Conservation (phyloP, 2,113 vertebrate species). For the Rhynchomys soricoides region DNA sequence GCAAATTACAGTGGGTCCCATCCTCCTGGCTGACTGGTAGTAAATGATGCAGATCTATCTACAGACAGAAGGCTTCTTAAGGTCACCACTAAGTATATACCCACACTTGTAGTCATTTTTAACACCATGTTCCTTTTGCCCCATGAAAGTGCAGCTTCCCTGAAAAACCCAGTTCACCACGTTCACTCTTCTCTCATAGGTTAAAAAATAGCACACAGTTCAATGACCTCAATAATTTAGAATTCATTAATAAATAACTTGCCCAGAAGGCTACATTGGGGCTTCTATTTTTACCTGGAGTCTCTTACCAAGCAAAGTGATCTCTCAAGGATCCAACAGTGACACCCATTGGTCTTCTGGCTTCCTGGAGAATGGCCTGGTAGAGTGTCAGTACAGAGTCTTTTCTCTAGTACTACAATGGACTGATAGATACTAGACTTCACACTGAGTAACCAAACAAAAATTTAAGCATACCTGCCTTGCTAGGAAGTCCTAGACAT, state of each 20-base stretch:
- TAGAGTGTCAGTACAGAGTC: background rate
- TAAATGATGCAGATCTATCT: background rate
- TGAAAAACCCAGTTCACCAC: constrained; percentile 60
- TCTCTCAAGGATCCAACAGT: constrained; percentile 64
- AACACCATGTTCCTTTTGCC: background rate
- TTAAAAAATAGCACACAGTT: constrained; percentile 79
- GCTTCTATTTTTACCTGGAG: constrained; percentile 81
- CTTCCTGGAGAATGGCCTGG: background rate
- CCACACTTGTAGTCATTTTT: constrained; percentile 17
- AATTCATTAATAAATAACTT: constrained; percentile 82
- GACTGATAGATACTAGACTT: background rate
- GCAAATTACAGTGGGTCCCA: background rate
- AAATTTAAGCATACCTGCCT: background rate
- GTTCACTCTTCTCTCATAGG: constrained; percentile 65
- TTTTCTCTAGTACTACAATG: constrained; percentile 36
- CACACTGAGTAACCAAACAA: background rate
- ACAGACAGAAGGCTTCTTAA: background rate
- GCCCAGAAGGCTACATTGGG: constrained; percentile 57
- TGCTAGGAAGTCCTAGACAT: background rate
- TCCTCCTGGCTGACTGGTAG: background rate
- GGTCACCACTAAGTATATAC: background rate
- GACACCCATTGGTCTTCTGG: constrained; percentile 33
- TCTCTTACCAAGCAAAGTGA: constrained; percentile 70
- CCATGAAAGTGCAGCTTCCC: constrained; percentile 11
- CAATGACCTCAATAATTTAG: constrained; percentile 81